Evolutionary conservation across 1,140 invertebrate species (phyloP), one percentile per base, ranked within the genome.

Genomic region (Teleogryllus occipitalis): DNA sequence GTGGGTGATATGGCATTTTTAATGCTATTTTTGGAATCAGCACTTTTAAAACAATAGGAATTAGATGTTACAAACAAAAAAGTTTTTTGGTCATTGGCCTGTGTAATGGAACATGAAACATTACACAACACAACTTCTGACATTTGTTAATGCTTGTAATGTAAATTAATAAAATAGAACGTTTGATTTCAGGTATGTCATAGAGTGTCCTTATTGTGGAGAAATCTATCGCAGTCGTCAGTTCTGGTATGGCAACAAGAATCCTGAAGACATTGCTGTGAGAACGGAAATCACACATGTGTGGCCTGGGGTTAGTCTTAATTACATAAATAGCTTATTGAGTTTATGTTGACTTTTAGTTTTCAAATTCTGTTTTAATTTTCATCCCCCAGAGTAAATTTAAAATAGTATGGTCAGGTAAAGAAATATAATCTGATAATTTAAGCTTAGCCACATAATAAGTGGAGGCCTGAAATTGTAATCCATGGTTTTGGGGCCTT

Each of bases 241-340:
- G 83, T 93, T 93, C 84, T 97, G 95, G 95, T 96, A 93, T 85
- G 94, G 94, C 3, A 96, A 96, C 84, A 91, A 92, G 82, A 89
- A 91, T 82, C 92, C 94, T 0, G 93, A 95, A 84, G 90, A 92
- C 76, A 85, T 87, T 15, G 90, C 89, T 12, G 91, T 93, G 10
- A 86, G 90, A 79, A 90, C 89, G 8, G 93, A 95, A 86, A 91
- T 94, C 15, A 89, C 90, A 65, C 94, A 96, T 83, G 91, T 95
- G n/a, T 96, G 94, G 94, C 92, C 91, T 81, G 90, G 90, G 85
- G 93, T 93, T 88, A 85, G 86, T 88, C 46, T 81, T 54, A 18
- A 74, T 21, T 74, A n/a, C 72, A n/a, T 15, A 78, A 78, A 79
- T 78, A 4, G 15, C 18, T 79, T n/a, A 5, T 78, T 79, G 22